phyloP scores from a whole-genome alignment of 2,113 vertebrate genomes.

The Eublepharis macularius region DNA sequence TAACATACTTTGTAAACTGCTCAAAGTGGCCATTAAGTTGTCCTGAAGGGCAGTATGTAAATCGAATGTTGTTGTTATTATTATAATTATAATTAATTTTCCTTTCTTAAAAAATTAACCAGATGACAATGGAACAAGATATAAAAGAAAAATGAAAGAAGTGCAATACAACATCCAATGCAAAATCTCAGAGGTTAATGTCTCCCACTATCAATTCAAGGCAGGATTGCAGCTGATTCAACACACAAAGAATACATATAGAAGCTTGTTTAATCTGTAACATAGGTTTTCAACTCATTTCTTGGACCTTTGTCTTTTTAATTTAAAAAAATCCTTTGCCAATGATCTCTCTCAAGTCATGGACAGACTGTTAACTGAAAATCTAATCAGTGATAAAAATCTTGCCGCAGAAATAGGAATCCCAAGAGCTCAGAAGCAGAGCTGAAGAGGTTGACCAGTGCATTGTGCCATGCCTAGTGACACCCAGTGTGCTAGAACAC shows the following conservation, averaged over 20 bases:
- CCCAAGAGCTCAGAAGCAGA: too few relatives aligned
- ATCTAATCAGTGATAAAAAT: too few relatives aligned
- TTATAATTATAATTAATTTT: too few relatives aligned
- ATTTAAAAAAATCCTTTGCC: background rate
- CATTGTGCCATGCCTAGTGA: too few relatives aligned
- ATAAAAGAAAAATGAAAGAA: background rate
- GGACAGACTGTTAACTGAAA: background rate
- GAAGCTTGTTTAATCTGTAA: background rate
- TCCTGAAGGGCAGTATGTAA: too few relatives aligned
- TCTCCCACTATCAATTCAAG: background rate
- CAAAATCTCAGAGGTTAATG: background rate
- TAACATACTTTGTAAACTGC: too few relatives aligned
- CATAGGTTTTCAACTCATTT: background rate
- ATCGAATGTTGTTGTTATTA: too few relatives aligned
- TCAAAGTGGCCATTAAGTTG: too few relatives aligned
- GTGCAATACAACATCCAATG: background rate
- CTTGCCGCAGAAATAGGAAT: too few relatives aligned
- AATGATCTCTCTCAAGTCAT: background rate
- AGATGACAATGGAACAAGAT: background rate
- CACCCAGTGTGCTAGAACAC: too few relatives aligned
- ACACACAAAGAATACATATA: background rate
- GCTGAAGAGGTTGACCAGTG: too few relatives aligned
- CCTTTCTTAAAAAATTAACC: too few relatives aligned
- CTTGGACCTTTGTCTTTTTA: background rate
- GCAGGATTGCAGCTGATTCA: background rate